Conservation (phyloP, 2,888 invertebrate species). For the Altica lythri region DNA sequence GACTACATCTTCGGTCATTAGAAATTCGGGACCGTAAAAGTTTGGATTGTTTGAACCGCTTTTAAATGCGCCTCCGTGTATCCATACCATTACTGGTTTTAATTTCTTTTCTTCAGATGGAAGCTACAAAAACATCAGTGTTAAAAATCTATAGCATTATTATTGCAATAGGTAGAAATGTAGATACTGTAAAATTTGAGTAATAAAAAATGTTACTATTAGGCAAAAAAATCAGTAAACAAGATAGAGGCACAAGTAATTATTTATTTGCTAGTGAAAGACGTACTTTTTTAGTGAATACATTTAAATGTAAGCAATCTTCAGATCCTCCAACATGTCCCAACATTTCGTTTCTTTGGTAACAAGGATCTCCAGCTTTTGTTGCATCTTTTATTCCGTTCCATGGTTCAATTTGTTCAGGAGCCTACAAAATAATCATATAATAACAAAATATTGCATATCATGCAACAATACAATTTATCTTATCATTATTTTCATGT, state of each 20-base stretch:
- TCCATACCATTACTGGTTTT: conserved; percentile 38
- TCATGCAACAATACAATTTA: too few relatives aligned
- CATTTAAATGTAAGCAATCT: conserved; percentile 25
- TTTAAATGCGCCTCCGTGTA: conserved; percentile 36
- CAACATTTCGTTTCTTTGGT: conserved; percentile 14
- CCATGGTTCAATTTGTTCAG: conserved; percentile 41
- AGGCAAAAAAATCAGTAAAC: too few relatives aligned
- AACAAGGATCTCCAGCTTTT: conserved; percentile 31
- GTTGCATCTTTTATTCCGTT: conserved; percentile 40
- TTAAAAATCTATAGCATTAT: too few relatives aligned
- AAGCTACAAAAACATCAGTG: conserved; percentile 1
- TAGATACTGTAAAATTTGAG: too few relatives aligned
- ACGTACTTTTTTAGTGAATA: conserved; percentile 21
- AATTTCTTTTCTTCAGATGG: conserved; percentile 1
- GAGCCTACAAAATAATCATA: conserved; percentile 38
- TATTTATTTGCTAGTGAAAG: too few relatives aligned
- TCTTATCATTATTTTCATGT: too few relatives aligned
- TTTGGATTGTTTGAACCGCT: conserved; percentile 28
- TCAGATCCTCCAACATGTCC: conserved; percentile 16
- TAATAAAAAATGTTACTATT: too few relatives aligned
- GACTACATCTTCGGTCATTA: conserved; percentile 33
- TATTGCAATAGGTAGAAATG: too few relatives aligned
- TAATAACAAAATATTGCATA: too few relatives aligned
- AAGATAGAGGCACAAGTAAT: too few relatives aligned
- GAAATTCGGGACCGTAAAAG: conserved; percentile 32